A percentile compares a stretch with the other conserved stretches of the same genome.
Evolutionary conservation across 2,113 vertebrate species (phyloP).

Genomic region (Bubo scandiacus): DNA sequence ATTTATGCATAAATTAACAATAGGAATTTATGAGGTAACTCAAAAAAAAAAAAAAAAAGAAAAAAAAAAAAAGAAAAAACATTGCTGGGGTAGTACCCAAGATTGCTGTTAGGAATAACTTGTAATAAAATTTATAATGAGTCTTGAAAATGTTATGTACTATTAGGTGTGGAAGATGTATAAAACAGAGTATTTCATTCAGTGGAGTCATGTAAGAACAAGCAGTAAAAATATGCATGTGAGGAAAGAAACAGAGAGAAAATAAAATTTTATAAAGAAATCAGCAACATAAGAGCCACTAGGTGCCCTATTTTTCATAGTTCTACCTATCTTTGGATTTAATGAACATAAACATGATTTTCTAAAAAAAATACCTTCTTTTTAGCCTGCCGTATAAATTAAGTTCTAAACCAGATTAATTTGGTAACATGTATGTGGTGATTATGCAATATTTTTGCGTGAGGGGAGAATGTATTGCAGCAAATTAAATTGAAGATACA

Average conservation of each 20-base stretch:
- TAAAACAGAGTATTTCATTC: neutral
- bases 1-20: neutral
- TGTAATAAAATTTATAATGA: neutral
- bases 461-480: neutral
- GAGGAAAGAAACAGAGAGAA: neutral
- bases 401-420: neutral
- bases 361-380: neutral
- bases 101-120: neutral
- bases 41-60: neutral
- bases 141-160: neutral
- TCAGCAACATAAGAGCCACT: neutral
- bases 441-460: neutral
- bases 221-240: neutral
- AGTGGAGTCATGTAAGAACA: neutral
- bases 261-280: neutral
- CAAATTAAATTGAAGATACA: neutral
- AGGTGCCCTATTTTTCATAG: neutral
- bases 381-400: neutral
- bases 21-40: neutral
- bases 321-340: neutral
- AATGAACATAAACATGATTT: neutral
- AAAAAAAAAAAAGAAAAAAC: too few relatives aligned
- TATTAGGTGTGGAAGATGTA: neutral
- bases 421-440: neutral
- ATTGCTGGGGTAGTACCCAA: neutral